phyloP scores from a whole-genome alignment of 2,797 vertebrate species.

The Steatocranus sp. region DNA sequence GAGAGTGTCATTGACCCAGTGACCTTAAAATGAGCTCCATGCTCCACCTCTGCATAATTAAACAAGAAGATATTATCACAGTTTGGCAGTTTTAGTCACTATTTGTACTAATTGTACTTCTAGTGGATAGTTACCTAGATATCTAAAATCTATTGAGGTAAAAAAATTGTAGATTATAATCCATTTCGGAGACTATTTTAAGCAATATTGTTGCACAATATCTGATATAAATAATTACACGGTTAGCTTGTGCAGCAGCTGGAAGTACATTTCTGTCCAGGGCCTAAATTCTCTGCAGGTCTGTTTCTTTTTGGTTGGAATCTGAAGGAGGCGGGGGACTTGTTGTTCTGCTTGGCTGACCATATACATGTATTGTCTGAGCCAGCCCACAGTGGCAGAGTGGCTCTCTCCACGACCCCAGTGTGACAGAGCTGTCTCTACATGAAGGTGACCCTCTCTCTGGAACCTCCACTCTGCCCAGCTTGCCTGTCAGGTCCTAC shows the following conservation, averaged over 20 bases:
- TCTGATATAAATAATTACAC: neutral
- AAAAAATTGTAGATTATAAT: neutral
- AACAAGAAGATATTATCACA: neutral
- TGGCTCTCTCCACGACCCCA: conserved; percentile 49
- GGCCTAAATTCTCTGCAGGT: neutral
- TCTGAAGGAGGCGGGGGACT: conserved; percentile 19
- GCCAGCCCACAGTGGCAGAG: conserved; percentile 38
- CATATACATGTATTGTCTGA: conserved; percentile 58
- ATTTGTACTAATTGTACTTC: neutral
- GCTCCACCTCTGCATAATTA: neutral
- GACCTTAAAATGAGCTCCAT: neutral
- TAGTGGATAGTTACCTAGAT: neutral
- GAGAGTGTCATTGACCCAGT: neutral
- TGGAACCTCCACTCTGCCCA: conserved; percentile 49
- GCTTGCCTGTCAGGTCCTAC: conserved; percentile 60
- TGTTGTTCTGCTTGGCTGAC: conserved; percentile 64
- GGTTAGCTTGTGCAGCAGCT: neutral
- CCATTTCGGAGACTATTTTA: neutral
- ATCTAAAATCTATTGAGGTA: neutral
- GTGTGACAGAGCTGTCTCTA: conserved; percentile 62
- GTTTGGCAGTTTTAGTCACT: neutral
- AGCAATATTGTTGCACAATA: neutral
- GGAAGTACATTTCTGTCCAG: neutral
- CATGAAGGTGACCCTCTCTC: conserved; percentile 75
- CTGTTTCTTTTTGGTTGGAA: conserved; percentile 12